A percentile compares a stretch with the other conserved stretches of the same genome.
Evolutionary conservation across 2,888 invertebrate genomes (phyloP).

Genomic region (Macrophya annulata): DNA sequence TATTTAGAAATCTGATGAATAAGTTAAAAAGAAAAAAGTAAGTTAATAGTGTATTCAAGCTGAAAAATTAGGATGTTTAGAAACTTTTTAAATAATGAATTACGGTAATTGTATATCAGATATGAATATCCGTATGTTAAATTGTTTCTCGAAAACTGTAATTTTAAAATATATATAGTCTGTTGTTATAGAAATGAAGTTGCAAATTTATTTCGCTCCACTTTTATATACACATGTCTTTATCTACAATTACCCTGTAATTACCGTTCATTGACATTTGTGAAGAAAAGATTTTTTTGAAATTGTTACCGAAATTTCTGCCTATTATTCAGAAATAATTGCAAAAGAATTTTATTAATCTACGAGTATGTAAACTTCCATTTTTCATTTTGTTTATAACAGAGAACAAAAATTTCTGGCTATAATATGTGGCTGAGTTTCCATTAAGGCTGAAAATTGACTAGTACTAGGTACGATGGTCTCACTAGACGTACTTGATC

Average conservation of each 20-base stretch:
- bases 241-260: background rate
- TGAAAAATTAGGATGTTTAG: background rate
- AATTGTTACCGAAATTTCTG: background rate
- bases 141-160: background rate
- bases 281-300: background rate
- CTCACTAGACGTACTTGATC: background rate
- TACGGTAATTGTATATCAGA: background rate
- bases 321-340: background rate
- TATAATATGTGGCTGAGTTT: background rate
- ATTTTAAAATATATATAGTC: background rate
- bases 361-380: no score
- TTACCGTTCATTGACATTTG: constrained; percentile 12
- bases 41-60: background rate
- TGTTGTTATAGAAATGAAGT: background rate
- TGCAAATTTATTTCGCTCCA: background rate
- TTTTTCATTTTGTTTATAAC: no score
- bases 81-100: background rate
- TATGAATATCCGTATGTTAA: no score
- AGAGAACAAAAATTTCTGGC: no score
- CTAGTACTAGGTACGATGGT: no score
- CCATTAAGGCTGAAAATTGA: background rate
- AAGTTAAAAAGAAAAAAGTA: background rate
- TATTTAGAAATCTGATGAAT: background rate
- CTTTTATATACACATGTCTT: background rate
- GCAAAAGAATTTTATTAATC: no score